Evolutionary conservation across 2,113 vertebrate species (phyloP).

Genomic region (Atrichornis clamosus): DNA sequence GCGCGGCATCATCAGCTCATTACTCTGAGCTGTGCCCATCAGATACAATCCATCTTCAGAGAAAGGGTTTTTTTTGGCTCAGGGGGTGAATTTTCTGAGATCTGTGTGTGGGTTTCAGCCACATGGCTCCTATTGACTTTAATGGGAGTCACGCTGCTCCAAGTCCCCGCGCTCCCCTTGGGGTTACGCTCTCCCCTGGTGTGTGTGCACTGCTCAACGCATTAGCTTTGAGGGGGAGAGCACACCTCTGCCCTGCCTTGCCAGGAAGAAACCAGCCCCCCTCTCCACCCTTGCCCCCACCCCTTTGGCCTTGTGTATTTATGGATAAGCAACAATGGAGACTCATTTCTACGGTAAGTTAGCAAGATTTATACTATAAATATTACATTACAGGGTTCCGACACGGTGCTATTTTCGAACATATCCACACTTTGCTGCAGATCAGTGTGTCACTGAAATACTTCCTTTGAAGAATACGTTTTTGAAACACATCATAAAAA

Average conservation of each 20-base stretch:
- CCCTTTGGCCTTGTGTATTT: constrained; percentile 30
- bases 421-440: constrained; percentile 4
- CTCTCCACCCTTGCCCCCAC: neutral
- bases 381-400: constrained; percentile 27
- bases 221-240: neutral
- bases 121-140: constrained; percentile 43
- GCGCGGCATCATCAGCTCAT: neutral
- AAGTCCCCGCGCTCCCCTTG: neutral
- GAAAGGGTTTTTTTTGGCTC: neutral
- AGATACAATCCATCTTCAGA: constrained; percentile 27
- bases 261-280: neutral
- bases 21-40: constrained; percentile 44
- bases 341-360: constrained; percentile 48
- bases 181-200: neutral
- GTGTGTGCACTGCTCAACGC: neutral
- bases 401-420: neutral
- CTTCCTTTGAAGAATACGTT: constrained; percentile 16
- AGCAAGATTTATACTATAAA: constrained; percentile 47
- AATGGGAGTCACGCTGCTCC: neutral
- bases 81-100: constrained; percentile 26
- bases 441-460: constrained; percentile 20
- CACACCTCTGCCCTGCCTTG: constrained; percentile 11
- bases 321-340: constrained; percentile 22
- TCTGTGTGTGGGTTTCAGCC: constrained; percentile 47
- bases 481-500: constrained; percentile 43